Conservation (phyloP, 2,888 invertebrate species). For the Pristionchus maxplancki region DNA sequence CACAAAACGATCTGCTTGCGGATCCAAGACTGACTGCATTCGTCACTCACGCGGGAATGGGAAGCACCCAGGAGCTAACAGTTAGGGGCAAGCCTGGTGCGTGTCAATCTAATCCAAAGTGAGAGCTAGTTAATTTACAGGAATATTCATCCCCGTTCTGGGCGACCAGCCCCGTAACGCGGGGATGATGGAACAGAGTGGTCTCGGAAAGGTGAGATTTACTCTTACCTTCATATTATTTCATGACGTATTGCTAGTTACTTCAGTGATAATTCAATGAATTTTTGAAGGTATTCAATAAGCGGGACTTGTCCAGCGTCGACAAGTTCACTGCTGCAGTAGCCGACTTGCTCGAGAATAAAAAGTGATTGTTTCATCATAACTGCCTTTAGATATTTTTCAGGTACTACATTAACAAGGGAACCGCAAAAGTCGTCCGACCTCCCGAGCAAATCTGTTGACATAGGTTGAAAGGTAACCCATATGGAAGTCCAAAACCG, state of each 20-base stretch:
- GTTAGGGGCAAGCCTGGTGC: neutral
- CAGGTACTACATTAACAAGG: neutral
- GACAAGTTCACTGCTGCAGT: neutral
- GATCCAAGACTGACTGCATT: neutral
- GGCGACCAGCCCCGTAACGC: slow-evolving; percentile 7
- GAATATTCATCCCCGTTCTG: neutral
- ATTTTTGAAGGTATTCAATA: neutral
- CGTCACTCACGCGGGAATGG: neutral
- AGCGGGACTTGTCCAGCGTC: neutral
- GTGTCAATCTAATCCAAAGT: neutral
- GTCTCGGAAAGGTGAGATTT: neutral
- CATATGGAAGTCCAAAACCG: no score
- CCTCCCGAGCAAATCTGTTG: no score
- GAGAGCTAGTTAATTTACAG: neutral
- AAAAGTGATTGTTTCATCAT: neutral
- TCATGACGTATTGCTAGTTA: neutral
- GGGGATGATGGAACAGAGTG: neutral
- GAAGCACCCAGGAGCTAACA: neutral
- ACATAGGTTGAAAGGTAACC: no score
- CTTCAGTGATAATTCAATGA: no score
- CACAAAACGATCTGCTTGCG: slow-evolving; percentile 34
- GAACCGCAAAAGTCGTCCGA: no score
- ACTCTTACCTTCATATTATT: neutral
- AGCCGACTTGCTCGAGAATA: neutral
- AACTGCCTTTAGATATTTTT: neutral